Percentiles rank a stretch among this genome's conserved stretches.
Conservation (phyloP, 2,797 vertebrate species). For the Pelobates cultripes region DNA sequence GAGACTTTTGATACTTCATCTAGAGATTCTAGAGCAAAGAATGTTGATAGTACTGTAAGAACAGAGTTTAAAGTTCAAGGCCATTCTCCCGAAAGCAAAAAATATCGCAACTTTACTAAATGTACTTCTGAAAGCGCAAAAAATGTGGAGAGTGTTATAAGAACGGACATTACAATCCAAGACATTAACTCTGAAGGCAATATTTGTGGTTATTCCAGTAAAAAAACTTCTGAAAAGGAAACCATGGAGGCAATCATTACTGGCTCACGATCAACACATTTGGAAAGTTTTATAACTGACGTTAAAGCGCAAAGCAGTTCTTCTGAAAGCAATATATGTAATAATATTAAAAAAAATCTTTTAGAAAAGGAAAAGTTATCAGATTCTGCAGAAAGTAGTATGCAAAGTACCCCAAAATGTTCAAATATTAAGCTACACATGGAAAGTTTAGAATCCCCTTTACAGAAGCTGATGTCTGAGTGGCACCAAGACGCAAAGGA, state of each 20-base stretch:
- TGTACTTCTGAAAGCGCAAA: no score
- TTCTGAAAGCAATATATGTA: conserved; percentile 62
- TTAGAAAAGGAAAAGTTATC: conserved; percentile 62
- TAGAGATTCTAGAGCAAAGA: no score
- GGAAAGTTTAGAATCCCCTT: neutral
- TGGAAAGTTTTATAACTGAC: conserved; percentile 26
- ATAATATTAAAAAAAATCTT: conserved; percentile 56
- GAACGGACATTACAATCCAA: no score
- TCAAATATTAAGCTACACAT: neutral
- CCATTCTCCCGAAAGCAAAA: no score
- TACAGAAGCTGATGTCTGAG: neutral
- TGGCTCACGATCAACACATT: no score
- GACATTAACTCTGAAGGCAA: neutral
- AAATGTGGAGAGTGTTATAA: no score
- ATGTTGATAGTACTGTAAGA: no score
- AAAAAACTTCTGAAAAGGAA: conserved; percentile 21
- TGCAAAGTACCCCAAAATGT: neutral
- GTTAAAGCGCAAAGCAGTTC: conserved; percentile 57
- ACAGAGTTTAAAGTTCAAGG: no score
- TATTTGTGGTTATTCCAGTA: conserved; percentile 54
- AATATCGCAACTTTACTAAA: no score
- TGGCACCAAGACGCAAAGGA: neutral
- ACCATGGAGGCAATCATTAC: no score
- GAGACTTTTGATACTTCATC: no score
- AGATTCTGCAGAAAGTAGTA: conserved; percentile 56